Base-by-base conservation (phyloP, 1,140 invertebrate genomes). In the Apis dorsata region DNA sequence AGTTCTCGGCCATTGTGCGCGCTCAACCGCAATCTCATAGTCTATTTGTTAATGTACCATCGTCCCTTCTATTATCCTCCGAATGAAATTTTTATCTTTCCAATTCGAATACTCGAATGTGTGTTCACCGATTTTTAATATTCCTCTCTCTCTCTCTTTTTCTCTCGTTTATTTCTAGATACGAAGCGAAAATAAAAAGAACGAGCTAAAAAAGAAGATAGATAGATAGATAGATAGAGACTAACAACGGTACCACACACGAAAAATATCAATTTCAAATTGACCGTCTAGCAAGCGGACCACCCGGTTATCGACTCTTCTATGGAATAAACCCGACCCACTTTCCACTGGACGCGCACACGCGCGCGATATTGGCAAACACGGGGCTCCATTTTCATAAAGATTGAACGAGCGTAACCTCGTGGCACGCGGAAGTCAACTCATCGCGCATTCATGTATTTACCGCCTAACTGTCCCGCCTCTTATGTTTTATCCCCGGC, bases 361-460 rank as follows among this genome's bases (percentile, higher is more conserved):
- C 70, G 68, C 77, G 72, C 74, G 55, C 68, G 34, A 77, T 77
- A 82, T 77, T 34, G 80, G 73, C 81, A 63, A 83, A 83, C 81
- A 71, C 66, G 59, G 53, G 34, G 57, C 49, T 28, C 81, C 81
- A 74, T 85, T 81, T 81, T 85, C 83, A 81, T 85, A 81, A 85
- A 81, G 83, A 85, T 81, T 59, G 65, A 81, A 81, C 79, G 83
- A 84, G 34, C 62, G 12, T 17, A 63, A 77, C 55, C 51, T 19
- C 51, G 62, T 63, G 34, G 51, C 13, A 57, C 55, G 44, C 34
- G 70, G 57, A 57, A 44, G 65, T 69, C 77, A 76, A 53, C 69
- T 87, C 69, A 81, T 85, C 63, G 57, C 51, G 74, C 74, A 86
- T 88, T 87, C 86, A 75, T 73, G 53, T 87, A 87, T 87, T 88